A percentile compares a stretch with the other conserved stretches of the same genome.
Conservation (phyloP, 2,797 vertebrate species). For the Columba guinea region DNA sequence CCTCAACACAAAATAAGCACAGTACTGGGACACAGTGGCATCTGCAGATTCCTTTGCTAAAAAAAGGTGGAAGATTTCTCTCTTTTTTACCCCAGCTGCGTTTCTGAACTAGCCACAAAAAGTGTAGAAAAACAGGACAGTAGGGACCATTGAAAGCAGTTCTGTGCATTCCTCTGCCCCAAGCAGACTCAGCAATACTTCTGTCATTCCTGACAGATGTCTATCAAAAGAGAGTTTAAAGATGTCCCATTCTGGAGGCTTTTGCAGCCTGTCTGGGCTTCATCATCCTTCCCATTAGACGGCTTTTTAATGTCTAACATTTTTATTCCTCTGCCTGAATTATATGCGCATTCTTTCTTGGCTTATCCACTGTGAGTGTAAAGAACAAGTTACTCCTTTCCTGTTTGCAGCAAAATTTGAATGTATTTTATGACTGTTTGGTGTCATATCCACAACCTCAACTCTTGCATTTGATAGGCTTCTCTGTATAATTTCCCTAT, state of each 20-base stretch:
- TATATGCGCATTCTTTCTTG: not conserved
- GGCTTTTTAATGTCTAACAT: not conserved
- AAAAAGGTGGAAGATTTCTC: not conserved
- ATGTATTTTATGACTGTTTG: not conserved
- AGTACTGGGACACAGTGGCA: not conserved
- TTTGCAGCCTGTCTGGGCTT: not conserved
- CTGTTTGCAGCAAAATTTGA: not conserved
- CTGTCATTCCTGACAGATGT: not conserved
- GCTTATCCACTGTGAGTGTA: not conserved
- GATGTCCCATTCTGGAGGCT: not conserved
- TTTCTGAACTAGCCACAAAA: constrained; percentile 48
- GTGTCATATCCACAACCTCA: not conserved
- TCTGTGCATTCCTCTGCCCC: not conserved
- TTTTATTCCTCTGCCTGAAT: not conserved
- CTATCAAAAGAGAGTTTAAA: not conserved
- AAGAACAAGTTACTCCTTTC: not conserved
- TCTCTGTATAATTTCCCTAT: constrained; percentile 37
- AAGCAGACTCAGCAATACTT: not conserved
- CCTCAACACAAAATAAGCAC: not conserved
- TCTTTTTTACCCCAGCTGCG: not conserved
- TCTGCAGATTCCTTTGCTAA: constrained; percentile 22
- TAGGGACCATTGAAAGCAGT: not conserved
- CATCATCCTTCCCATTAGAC: not conserved
- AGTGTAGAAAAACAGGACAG: not conserved
- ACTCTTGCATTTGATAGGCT: not conserved